Evolutionary conservation across 2,888 invertebrate species (phyloP), one percentile per base, ranked within the genome.

Genomic region (Hyalella azteca): DNA sequence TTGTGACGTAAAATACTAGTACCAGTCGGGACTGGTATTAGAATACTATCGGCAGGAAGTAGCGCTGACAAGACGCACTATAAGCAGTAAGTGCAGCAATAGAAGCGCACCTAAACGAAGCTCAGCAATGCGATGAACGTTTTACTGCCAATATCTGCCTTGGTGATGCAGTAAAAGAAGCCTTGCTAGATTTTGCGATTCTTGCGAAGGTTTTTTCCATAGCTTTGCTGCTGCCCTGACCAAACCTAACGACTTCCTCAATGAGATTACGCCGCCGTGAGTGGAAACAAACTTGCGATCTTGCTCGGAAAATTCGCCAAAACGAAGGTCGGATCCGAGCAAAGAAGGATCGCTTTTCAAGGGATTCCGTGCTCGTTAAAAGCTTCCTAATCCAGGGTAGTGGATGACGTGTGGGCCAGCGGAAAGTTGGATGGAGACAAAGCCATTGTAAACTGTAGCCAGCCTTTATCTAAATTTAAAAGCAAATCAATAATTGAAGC

Each of bases 91-190:
- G n/a, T 32, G 15, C 36, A 66, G 13, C 66, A 66, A 66, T 36
- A 66, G 66, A 3, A 15, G 13, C 2, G 19, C 66, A 13, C 15
- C 39, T 29, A n/a, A 3, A 3, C 2, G 26, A 32, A 66, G 66
- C 11, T 29, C 15, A 11, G 66, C 9, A 15, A 9, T 36, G 15
- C 22, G 36, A 66, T 66, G 66, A 36, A n/a, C 36, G 36, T 66
- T 66, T 66, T 66, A 66, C 15, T 29, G 66, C 36, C 66, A 66
- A 66, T 66, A 66, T 66, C 66, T 11, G 66, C 32, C 39, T 32
- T 36, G 13, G 36, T 15, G 36, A 29, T 66, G 66, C 39, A 13
- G 66, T 66, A 66, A 66, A 66, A 66, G 39, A 66, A 7, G 59
- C 66, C 36, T 15, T 15, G 9, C 15, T 15, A 15, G 45, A 45